A percentile compares a stretch with the other conserved stretches of the same genome.
phyloP scores from a whole-genome alignment of 2,113 vertebrate species.

The Muntiacus reevesi region DNA sequence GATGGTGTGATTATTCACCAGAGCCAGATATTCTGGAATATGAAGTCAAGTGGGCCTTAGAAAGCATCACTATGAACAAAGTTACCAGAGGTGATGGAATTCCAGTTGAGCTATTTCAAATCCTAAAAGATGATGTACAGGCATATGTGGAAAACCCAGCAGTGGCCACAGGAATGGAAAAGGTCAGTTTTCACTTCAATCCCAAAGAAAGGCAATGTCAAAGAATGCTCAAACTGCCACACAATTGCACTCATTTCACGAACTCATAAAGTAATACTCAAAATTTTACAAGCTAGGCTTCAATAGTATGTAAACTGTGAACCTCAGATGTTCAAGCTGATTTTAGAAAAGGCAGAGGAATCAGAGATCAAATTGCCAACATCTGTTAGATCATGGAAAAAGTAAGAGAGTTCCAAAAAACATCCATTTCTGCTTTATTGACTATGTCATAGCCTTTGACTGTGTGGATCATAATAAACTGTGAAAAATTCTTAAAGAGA shows the following conservation, averaged over 20 bases:
- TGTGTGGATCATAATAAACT: background rate
- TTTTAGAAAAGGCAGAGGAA: background rate
- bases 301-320: background rate
- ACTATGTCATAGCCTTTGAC: background rate
- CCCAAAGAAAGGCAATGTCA: background rate
- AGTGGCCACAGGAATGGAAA: background rate
- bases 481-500: background rate
- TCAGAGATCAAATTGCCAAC: background rate
- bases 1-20: background rate
- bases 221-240: background rate
- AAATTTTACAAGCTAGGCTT: background rate
- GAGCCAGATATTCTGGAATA: background rate
- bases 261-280: background rate
- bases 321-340: background rate
- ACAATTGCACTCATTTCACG: background rate
- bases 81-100: background rate
- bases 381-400: background rate
- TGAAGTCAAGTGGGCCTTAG: background rate
- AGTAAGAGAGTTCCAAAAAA: background rate
- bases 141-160: background rate
- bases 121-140: background rate
- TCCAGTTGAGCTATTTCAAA: background rate
- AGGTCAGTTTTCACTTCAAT: background rate
- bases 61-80: background rate
- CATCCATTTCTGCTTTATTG: background rate